phyloP scores from a whole-genome alignment of 2,113 vertebrate species.

The Coturnix japonica region DNA sequence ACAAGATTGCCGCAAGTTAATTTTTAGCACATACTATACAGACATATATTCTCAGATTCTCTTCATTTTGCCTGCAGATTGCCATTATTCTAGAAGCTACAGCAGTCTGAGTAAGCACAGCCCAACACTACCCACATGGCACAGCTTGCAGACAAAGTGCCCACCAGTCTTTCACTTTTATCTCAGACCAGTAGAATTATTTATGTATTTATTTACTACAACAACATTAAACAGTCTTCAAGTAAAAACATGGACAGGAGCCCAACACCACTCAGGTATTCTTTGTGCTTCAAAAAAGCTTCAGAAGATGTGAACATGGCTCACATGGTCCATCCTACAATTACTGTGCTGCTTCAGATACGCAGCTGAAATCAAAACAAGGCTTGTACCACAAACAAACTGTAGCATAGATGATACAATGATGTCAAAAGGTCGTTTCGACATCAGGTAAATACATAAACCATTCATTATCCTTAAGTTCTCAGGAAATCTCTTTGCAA shows the following conservation, averaged over 20 bases:
- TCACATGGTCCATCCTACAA: neutral
- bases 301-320: neutral
- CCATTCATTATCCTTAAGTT: neutral
- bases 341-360: too few relatives aligned
- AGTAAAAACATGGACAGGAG: neutral
- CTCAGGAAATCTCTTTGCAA: neutral
- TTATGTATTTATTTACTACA: neutral
- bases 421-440: neutral
- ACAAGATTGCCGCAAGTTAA: neutral
- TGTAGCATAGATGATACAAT: neutral
- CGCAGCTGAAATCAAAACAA: fast-evolving
- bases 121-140: neutral
- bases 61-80: neutral
- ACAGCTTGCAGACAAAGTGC: neutral
- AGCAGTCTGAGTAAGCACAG: neutral
- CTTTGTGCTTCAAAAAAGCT: neutral
- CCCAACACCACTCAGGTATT: neutral
- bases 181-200: neutral
- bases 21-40: neutral
- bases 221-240: neutral
- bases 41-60: neutral
- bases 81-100: neutral
- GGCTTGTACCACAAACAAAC: neutral
- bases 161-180: neutral
- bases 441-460: neutral